These are phyloP conservation scores for Asbolus verrucosus DNA, from an alignment of 1,140 invertebrate species.

Conservation along the genomic window DNA sequence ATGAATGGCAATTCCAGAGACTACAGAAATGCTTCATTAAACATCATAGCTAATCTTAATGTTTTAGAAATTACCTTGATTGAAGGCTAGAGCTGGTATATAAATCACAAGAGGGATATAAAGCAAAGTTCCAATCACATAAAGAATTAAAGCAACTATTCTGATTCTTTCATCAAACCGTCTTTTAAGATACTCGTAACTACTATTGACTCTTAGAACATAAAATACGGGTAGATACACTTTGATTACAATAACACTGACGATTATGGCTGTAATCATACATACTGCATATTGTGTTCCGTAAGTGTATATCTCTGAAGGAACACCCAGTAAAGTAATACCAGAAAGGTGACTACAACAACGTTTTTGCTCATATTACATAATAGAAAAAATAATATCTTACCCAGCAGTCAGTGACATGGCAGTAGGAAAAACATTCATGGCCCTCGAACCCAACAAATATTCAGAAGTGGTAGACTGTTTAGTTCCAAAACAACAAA, in stretches of 20 bases:
- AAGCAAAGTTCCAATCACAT: no score
- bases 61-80: no score
- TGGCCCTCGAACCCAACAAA: slow-evolving; percentile 80
- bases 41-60: no score
- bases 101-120: no score
- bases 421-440: slow-evolving; percentile 80
- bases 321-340: slow-evolving; percentile 79
- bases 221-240: slow-evolving; percentile 76
- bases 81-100: no score
- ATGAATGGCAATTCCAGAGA: no score
- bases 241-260: slow-evolving; percentile 71
- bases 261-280: slow-evolving; percentile 71
- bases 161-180: no score
- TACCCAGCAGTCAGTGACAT: slow-evolving; percentile 74
- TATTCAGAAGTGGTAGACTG: slow-evolving; percentile 81
- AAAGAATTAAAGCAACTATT: no score
- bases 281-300: slow-evolving; percentile 76
- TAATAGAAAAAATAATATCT: neutral
- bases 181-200: slow-evolving; percentile 81
- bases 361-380: neutral
- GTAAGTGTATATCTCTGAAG: slow-evolving; percentile 77
- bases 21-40: no score
- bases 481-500: no score
- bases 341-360: slow-evolving; percentile 79
- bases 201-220: slow-evolving; percentile 77